These are phyloP conservation scores for Coregonus sp. DNA, from an alignment of 2,797 vertebrate species.

Conservation along the genomic window DNA sequence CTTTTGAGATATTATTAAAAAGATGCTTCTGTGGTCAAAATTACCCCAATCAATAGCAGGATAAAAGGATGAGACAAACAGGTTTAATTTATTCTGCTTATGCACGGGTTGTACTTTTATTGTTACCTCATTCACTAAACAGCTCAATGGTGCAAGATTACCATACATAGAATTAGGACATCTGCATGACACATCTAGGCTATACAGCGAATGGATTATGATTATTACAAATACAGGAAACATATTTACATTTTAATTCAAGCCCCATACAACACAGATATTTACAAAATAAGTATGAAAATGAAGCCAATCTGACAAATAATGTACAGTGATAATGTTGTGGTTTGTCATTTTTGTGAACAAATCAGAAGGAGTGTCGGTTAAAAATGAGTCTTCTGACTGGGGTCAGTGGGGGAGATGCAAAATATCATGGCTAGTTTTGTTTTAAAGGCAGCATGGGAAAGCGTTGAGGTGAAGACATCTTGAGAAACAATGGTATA, in stretches of 20 bases:
- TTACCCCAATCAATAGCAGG: background rate
- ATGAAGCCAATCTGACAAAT: slow-evolving; percentile 87
- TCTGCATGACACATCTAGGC: slow-evolving; percentile 98
- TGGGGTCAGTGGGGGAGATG: slow-evolving; percentile 58
- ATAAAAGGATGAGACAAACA: slow-evolving; percentile 47
- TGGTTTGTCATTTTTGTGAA: slow-evolving; percentile 69
- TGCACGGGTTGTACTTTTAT: slow-evolving; percentile 96
- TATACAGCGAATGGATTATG: slow-evolving; percentile 99
- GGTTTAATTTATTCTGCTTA: slow-evolving; percentile 65
- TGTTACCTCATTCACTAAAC: slow-evolving; percentile 96
- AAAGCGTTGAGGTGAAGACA: slow-evolving; percentile 65
- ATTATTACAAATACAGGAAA: slow-evolving; percentile 99
- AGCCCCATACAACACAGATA: slow-evolving; percentile 96
- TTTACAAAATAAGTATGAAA: slow-evolving; percentile 99
- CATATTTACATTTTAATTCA: slow-evolving; percentile 99
- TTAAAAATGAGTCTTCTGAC: slow-evolving; percentile 58
- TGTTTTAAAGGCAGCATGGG: slow-evolving; percentile 73
- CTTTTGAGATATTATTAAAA: too few relatives aligned
- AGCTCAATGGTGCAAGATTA: slow-evolving; percentile 96
- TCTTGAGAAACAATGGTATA: slow-evolving; percentile 56
- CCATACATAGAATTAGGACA: slow-evolving; percentile 97
- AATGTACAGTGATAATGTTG: slow-evolving; percentile 90
- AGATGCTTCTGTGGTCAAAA: too few relatives aligned
- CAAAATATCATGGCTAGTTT: slow-evolving; percentile 63
- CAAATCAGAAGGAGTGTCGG: slow-evolving; percentile 56